Conservation (phyloP, 2,113 vertebrate species). For the Atrichornis clamosus region DNA sequence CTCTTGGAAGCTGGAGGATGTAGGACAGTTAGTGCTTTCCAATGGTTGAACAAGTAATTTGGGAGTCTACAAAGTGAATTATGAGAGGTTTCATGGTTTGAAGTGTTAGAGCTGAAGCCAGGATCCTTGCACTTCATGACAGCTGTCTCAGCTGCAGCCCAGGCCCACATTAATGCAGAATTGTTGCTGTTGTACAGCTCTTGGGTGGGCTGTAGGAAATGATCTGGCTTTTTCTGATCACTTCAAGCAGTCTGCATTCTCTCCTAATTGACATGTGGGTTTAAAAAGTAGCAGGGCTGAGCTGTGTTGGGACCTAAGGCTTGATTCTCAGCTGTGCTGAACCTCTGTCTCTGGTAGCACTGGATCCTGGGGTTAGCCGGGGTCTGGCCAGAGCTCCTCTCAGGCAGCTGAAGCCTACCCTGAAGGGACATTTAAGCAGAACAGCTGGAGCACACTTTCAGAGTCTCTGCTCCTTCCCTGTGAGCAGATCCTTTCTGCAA, state of each 20-base stretch:
- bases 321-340: background rate
- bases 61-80: background rate
- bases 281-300: background rate
- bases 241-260: background rate
- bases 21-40: background rate
- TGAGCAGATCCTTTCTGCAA: background rate
- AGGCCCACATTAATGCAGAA: background rate
- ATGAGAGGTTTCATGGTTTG: background rate
- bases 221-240: background rate
- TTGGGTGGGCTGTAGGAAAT: background rate
- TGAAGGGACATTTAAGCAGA: background rate
- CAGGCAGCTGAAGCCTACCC: background rate
- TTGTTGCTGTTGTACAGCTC: background rate
- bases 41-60: background rate
- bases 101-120: background rate
- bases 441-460: background rate
- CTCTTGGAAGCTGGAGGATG: background rate
- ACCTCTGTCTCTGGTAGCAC: background rate
- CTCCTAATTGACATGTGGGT: background rate
- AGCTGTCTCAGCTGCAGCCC: background rate
- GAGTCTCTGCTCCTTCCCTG: background rate
- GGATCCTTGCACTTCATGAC: background rate
- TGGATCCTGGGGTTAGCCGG: background rate
- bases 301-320: background rate
- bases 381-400: background rate